phyloP scores from a whole-genome alignment of 1,140 invertebrate genomes.

The Drosophila pseudoobscura region DNA sequence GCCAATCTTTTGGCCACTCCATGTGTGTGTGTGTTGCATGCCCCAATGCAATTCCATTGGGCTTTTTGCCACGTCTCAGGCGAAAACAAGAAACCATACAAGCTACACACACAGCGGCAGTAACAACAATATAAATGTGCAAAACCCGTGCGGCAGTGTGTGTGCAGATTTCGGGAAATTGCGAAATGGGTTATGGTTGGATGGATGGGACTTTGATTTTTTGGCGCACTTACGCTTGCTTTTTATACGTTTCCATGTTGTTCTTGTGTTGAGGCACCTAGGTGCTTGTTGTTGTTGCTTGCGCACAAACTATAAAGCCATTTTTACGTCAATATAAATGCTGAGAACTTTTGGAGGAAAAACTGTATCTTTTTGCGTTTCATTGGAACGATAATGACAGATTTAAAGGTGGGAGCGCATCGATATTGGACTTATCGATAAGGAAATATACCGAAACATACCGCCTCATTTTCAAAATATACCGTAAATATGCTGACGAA shows the following conservation, averaged over 20 bases:
- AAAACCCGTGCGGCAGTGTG: conserved; percentile 23
- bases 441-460: no score
- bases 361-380: conserved; percentile 73
- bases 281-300: conserved; percentile 72
- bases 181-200: conserved; percentile 48
- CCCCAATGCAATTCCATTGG: conserved; percentile 27
- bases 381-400: no score
- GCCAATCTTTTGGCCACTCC: conserved; percentile 51
- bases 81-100: conserved; percentile 31
- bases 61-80: conserved; percentile 60
- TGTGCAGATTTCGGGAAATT: conserved; percentile 22
- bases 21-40: conserved; percentile 48
- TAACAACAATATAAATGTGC: conserved; percentile 14
- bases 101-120: conserved; percentile 13
- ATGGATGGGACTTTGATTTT: neutral
- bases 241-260: conserved; percentile 73
- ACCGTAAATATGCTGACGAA: no score
- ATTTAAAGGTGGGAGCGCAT: no score
- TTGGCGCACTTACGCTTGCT: conserved; percentile 62
- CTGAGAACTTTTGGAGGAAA: conserved; percentile 63
- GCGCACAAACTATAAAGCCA: conserved; percentile 79
- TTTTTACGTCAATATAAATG: conserved; percentile 82
- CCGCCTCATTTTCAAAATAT: no score
- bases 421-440: neutral
- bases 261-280: conserved; percentile 72